Percentiles rank a stretch among this genome's conserved stretches.
Conservation (phyloP, 2,888 invertebrate species). For the Melinaea marsaeus region DNA sequence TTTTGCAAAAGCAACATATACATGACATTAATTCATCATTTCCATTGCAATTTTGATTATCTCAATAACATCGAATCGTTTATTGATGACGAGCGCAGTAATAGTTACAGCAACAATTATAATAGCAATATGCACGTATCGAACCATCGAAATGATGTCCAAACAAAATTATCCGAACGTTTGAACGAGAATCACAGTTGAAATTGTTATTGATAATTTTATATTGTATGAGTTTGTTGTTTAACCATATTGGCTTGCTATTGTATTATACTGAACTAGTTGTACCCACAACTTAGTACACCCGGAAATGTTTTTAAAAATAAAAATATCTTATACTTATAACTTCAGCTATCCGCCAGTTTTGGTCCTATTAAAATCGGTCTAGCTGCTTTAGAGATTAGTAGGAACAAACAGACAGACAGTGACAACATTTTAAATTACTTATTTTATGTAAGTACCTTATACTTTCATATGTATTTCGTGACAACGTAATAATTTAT, state of each 20-base stretch:
- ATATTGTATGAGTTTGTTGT: slow-evolving; percentile 1
- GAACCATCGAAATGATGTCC: slow-evolving; percentile 55
- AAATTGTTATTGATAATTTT: slow-evolving; percentile 13
- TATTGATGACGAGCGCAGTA: slow-evolving; percentile 18
- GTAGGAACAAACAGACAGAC: too few species aligned
- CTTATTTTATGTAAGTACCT: too few species aligned
- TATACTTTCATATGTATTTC: too few species aligned
- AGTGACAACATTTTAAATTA: too few species aligned
- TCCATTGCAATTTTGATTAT: background rate
- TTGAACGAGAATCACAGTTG: slow-evolving; percentile 27
- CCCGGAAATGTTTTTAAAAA: too few species aligned
- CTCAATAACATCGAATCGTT: slow-evolving; percentile 4
- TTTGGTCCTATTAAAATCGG: too few species aligned
- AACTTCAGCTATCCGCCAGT: too few species aligned
- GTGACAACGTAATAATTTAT: too few species aligned
- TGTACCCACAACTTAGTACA: too few species aligned
- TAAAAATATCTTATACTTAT: too few species aligned
- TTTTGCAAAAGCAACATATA: too few species aligned
- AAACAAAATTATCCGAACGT: slow-evolving; percentile 64
- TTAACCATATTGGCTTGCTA: background rate
- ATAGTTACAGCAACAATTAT: slow-evolving; percentile 41
- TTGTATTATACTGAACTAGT: background rate
- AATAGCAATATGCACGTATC: slow-evolving; percentile 70
- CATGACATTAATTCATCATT: background rate
- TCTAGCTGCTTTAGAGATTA: too few species aligned